Base-by-base conservation (phyloP, 2,797 vertebrate species). In the Clarias pachynema region DNA sequence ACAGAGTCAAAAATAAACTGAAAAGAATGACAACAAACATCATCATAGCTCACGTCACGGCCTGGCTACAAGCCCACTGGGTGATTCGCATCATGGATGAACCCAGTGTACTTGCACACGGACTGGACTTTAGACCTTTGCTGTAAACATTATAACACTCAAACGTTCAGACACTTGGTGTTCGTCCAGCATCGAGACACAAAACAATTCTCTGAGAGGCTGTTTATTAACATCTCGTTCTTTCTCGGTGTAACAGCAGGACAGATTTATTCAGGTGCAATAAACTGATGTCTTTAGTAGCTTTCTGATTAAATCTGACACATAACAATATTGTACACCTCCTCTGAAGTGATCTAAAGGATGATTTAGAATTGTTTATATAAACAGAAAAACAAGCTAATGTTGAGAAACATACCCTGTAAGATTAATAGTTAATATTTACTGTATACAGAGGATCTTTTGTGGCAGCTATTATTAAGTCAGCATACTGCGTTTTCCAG, bases 41-140 rank as follows among this genome's bases (percentile, higher is more conserved):
- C 10, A 56, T 49, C 8, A 5, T 49, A 49, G 31, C 31, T 68
- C 26, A 5, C 18, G 22, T 57, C 72, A 75, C 5, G 9, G 0
- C 59, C 9, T 12, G 53, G 53, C 20, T 59, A 2, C 53, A 29
- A 62, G 77, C 63, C 77, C 34, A 80, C 37, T 59, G 2, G 29
- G 74, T 4, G 8, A 84, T 6, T 59, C 49, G 24, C 14, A 69
- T 59, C 29, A 40, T 63, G 26, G 18, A 80, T 72, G 59, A 80
- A 72, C 53, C 53, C 8, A 12, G 18, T 1, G 15, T 57, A 57
- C 20, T 29, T 24, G 24, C 8, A 56, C 7, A 68, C 34, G 1
- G n/a, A 62, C 65, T 63, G 78, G 84, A 73, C 57, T 44, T 74
- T 81, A 10, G 70, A 14, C 70, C 78, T 22, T 31, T 15, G 73